Conservation (phyloP, 2,113 vertebrate species). For the Camelus dromedarius region DNA sequence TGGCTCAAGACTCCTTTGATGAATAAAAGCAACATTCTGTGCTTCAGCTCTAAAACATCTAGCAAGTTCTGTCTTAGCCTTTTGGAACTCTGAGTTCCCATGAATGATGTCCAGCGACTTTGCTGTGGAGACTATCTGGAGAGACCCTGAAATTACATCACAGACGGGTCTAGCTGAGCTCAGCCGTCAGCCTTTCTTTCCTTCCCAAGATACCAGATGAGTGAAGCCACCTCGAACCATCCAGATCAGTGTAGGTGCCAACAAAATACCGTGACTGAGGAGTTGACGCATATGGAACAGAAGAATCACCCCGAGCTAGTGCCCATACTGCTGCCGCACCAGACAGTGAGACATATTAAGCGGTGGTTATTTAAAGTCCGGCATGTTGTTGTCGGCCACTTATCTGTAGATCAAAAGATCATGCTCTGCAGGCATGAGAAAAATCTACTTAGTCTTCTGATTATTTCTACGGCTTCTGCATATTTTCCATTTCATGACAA, state of each 20-base stretch:
- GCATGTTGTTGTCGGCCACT: not conserved
- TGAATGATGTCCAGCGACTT: not conserved
- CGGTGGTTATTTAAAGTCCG: not conserved
- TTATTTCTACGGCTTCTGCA: not conserved
- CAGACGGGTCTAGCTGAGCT: not conserved
- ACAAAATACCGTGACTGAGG: not conserved
- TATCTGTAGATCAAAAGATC: not conserved
- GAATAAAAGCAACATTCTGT: not conserved
- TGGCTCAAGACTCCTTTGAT: not conserved
- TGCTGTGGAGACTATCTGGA: not conserved
- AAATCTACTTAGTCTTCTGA: not conserved
- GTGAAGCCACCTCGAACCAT: not conserved
- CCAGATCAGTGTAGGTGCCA: not conserved
- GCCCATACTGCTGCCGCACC: not conserved
- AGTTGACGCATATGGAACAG: not conserved
- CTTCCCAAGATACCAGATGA: not conserved
- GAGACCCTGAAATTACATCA: not conserved
- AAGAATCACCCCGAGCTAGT: not conserved
- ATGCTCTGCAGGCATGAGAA: not conserved
- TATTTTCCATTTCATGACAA: not conserved
- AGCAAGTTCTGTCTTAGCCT: not conserved
- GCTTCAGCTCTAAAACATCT: not conserved
- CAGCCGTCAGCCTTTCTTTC: not conserved
- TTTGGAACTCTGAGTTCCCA: not conserved
- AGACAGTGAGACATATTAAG: not conserved